phyloP scores from a whole-genome alignment of 2,113 vertebrate species.

The Gadus chalcogrammus region DNA sequence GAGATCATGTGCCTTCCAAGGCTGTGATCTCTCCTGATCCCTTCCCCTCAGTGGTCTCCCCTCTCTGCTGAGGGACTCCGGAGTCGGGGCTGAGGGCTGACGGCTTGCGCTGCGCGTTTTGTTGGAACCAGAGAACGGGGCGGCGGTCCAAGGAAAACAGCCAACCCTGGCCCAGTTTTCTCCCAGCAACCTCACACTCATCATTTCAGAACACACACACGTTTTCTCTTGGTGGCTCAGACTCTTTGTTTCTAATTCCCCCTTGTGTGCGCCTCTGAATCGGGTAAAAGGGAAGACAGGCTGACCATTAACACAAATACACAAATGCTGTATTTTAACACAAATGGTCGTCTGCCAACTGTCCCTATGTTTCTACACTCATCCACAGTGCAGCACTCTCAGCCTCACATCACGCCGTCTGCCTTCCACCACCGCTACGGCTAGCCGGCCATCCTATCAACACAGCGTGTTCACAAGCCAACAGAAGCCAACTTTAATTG shows the following conservation, averaged over 20 bases:
- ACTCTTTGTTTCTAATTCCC: slow-evolving; percentile 23
- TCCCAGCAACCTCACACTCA: slow-evolving; percentile 55
- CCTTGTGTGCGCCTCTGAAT: no score
- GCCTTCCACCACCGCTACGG: no score
- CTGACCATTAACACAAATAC: no score
- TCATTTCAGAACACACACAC: slow-evolving; percentile 48
- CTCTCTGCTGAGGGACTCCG: slow-evolving; percentile 20
- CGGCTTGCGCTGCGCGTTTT: slow-evolving; percentile 38
- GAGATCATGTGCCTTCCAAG: slow-evolving; percentile 19
- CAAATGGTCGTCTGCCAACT: no score
- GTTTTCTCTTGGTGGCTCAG: slow-evolving; percentile 15
- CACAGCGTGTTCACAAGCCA: no score
- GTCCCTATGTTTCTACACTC: no score
- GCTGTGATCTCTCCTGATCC: slow-evolving; percentile 8
- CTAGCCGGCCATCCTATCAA: no score
- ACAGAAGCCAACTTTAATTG: slow-evolving; percentile 12
- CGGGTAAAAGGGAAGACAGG: no score
- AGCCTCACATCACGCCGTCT: no score
- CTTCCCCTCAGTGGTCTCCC: slow-evolving; percentile 1
- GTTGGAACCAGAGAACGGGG: slow-evolving; percentile 44
- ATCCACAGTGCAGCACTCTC: no score
- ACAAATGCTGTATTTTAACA: no score
- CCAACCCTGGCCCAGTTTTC: slow-evolving; percentile 42
- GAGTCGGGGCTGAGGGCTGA: slow-evolving; percentile 32
- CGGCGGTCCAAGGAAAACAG: slow-evolving; percentile 66